These are phyloP conservation scores for Electrona antarctica DNA, from an alignment of 2,113 vertebrate genomes.

Conservation along the genomic window DNA sequence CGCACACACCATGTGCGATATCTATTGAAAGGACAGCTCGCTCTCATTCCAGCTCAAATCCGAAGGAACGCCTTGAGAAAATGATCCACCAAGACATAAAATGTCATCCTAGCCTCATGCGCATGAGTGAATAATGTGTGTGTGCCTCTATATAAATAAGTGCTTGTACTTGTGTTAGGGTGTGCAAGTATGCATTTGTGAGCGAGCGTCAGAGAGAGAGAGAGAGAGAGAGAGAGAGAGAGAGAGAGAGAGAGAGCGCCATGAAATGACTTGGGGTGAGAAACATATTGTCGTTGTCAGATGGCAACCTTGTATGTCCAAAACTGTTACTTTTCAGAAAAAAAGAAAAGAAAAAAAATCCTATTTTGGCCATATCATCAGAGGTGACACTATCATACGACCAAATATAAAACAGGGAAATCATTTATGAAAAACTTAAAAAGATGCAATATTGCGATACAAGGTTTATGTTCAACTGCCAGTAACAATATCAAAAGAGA, in stretches of 20 bases:
- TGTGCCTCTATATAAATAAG: constrained; percentile 11
- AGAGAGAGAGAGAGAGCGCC: constrained; percentile 1
- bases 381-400: too few relatives aligned
- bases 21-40: constrained; percentile 65
- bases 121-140: constrained; percentile 19
- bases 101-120: constrained; percentile 17
- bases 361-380: too few relatives aligned
- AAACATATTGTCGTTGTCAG: not conserved
- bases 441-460: too few relatives aligned
- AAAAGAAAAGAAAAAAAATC: too few relatives aligned
- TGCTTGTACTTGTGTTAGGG: constrained; percentile 49
- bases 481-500: too few relatives aligned
- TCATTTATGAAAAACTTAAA: too few relatives aligned
- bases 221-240: not conserved
- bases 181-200: constrained; percentile 27
- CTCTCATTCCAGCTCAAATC: constrained; percentile 51
- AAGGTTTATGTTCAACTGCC: too few relatives aligned
- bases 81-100: constrained; percentile 58
- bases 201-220: constrained; percentile 15
- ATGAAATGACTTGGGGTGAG: constrained; percentile 15
- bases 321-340: too few relatives aligned
- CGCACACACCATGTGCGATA: constrained; percentile 68
- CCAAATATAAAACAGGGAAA: too few relatives aligned
- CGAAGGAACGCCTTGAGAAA: constrained; percentile 32
- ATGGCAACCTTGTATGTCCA: too few relatives aligned